Percentiles rank a stretch among this genome's conserved stretches.
Evolutionary conservation across 2,888 invertebrate genomes (phyloP).

Genomic region (Diloba caeruleocephala): DNA sequence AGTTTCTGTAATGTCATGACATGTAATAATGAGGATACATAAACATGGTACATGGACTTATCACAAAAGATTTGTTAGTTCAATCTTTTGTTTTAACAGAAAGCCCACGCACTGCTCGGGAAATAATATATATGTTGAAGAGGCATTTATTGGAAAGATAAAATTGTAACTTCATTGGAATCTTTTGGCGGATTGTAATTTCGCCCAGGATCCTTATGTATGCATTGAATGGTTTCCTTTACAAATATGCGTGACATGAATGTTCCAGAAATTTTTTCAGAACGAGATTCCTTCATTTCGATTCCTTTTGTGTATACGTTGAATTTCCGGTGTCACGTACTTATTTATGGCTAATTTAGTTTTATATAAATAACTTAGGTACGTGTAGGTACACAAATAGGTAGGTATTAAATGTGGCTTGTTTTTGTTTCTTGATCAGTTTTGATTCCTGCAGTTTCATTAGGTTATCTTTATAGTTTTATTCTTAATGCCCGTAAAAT

Average conservation of each 20-base stretch:
- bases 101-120: neutral
- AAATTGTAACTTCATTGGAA: neutral
- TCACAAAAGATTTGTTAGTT: no score
- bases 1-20: slow-evolving; percentile 3
- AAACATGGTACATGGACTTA: neutral
- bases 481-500: no score
- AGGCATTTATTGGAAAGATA: neutral
- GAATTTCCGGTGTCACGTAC: slow-evolving; percentile 3
- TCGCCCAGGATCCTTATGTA: slow-evolving; percentile 18
- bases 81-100: neutral
- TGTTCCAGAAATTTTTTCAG: slow-evolving; percentile 45
- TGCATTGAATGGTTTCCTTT: slow-evolving; percentile 56
- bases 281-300: slow-evolving; percentile 41
- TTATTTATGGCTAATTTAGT: neutral
- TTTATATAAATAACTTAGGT: neutral
- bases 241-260: slow-evolving; percentile 64
- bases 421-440: no score
- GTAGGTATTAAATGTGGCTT: neutral
- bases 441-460: no score
- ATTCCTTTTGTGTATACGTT: slow-evolving; percentile 6
- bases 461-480: no score
- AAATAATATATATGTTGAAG: neutral
- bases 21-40: neutral
- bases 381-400: neutral
- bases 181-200: slow-evolving; percentile 5